Evolutionary conservation across 2,113 vertebrate genomes (phyloP).

Genomic region (Scalopus aquaticus): DNA sequence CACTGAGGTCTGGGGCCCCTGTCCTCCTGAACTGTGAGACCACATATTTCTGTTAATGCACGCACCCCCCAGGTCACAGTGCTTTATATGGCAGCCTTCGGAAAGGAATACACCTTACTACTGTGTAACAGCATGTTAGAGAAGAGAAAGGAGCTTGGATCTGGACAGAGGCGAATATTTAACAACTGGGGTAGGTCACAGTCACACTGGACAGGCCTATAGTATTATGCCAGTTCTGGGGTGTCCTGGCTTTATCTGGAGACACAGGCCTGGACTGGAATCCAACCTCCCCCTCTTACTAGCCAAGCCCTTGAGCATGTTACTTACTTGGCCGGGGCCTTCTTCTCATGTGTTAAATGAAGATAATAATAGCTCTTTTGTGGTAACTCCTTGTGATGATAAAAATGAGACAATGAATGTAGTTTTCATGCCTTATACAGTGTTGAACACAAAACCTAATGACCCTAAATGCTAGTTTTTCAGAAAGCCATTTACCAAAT

Average conservation of each 20-base stretch:
- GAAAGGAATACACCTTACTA: not conserved
- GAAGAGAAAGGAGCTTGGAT: not conserved
- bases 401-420: not conserved
- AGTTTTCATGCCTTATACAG: not conserved
- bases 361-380: not conserved
- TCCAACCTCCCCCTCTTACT: not conserved
- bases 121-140: not conserved
- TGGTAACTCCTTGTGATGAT: not conserved
- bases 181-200: not conserved
- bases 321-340: not conserved
- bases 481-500: slow-evolving; percentile 1
- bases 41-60: not conserved
- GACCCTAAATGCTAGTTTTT: not conserved
- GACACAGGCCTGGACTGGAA: not conserved
- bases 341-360: not conserved
- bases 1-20: not conserved
- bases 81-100: not conserved
- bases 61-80: not conserved
- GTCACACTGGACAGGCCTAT: not conserved
- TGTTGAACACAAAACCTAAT: not conserved
- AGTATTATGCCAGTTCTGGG: not conserved
- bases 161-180: not conserved
- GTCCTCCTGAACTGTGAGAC: not conserved
- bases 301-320: not conserved
- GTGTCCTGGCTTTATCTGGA: not conserved